A percentile compares a stretch with the other conserved stretches of the same genome.
Conservation (phyloP, 2,113 vertebrate genomes). For the Pholis gunnellus region DNA sequence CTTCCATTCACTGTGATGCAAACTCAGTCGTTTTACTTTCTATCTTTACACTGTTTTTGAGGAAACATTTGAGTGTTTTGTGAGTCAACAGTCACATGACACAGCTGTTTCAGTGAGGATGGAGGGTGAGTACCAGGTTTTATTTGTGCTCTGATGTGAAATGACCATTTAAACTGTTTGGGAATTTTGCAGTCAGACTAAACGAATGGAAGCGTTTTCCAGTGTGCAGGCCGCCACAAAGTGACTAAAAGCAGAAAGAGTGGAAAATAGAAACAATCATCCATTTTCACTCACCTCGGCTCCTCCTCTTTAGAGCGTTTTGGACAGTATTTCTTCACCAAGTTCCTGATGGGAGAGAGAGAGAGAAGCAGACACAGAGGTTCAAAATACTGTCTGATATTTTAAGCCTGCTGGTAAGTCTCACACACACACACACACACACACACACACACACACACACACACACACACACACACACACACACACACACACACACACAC, state of each 20-base stretch:
- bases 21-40: not conserved
- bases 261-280: not conserved
- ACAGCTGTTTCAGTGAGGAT: not conserved
- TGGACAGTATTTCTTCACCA: constrained; percentile 98
- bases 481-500: not conserved
- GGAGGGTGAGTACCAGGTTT: no score
- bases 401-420: constrained; percentile 1
- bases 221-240: no score
- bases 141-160: not conserved
- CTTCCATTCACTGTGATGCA: not conserved
- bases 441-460: not conserved
- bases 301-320: constrained; percentile 98
- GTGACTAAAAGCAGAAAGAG: not conserved
- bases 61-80: not conserved
- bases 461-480: not conserved
- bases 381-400: constrained; percentile 29
- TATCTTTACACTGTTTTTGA: not conserved
- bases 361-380: constrained; percentile 23
- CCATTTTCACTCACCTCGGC: constrained; percentile 87
- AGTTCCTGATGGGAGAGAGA: constrained; percentile 84
- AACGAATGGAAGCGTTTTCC: not conserved
- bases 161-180: constrained; percentile 4
- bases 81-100: not conserved
- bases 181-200: not conserved
- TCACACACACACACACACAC: not conserved